Evolutionary conservation across 1,140 invertebrate species (phyloP), one percentile per base, ranked within the genome.

Genomic region (Rhizoglyphus robini): DNA sequence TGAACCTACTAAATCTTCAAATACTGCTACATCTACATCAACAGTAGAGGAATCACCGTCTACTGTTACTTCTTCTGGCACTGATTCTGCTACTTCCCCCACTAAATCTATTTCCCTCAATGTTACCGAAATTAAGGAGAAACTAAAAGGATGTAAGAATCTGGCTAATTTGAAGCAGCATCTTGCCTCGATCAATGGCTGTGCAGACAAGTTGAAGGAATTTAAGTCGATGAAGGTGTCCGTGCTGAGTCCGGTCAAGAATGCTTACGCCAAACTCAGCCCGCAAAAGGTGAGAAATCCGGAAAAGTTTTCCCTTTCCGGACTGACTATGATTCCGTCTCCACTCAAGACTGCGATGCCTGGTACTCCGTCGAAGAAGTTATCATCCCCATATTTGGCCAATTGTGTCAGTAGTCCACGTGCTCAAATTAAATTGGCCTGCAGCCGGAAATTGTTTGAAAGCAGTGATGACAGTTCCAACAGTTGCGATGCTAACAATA

Each of bases 401-500:
- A 54, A 54, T 32, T 32, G 51, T 27, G 15, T 54, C 51, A 54
- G 20, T 25, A 54, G 51, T 25, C 51, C 51, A 11, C 51, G 23
- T 8, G 51, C 51, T 8, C 8, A 54, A 32, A 20, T 8, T 11
- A 54, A 20, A 23, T 32, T 54, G 23, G 8, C 51, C 8, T 54
- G 51, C 51, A 11, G 8, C 23, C 51, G 51, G 20, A 5, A 20
- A 32, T 32, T 54, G 15, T 54, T 54, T 32, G 51, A 54, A 25
- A 18, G 18, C 36, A n/a, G n/a, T n/a, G 51, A 54, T 25, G 51
- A 54, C 8, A 32, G 23, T 5, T 25, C 51, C 8, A 5, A 54
- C 8, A 32, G 23, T 32, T 8, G 20, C 15, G 51, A 54, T 11
- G 31, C 49, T 36, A 75, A 69, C 57, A 75, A 72, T 47, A 72